These are phyloP conservation scores for Coendou prehensilis DNA, from an alignment of 2,797 vertebrate genomes.

Conservation along the genomic window DNA sequence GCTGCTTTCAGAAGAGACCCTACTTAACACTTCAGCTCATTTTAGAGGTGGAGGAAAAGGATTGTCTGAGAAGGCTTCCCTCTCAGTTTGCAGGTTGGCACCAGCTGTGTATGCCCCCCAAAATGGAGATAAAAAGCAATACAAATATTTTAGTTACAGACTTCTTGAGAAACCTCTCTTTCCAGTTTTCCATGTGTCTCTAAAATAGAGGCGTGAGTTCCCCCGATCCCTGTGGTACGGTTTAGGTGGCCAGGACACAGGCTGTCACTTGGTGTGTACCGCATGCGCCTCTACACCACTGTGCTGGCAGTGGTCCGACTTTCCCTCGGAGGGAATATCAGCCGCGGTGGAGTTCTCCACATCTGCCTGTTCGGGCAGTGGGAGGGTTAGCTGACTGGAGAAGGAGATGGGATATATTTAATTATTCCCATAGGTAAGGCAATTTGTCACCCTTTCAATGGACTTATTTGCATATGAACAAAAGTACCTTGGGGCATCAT, in stretches of 20 bases:
- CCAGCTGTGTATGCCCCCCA: not conserved
- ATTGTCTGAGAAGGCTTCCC: not conserved
- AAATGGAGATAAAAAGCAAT: not conserved
- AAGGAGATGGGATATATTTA: not conserved
- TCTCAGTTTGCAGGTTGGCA: not conserved
- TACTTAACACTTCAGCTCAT: not conserved
- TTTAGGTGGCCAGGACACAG: not conserved
- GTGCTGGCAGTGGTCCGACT: not conserved
- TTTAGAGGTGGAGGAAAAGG: slow-evolving; percentile 6
- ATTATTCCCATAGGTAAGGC: not conserved
- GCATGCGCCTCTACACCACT: not conserved
- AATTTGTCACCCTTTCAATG: slow-evolving; percentile 35
- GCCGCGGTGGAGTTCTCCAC: not conserved
- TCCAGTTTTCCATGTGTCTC: not conserved
- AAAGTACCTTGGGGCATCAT: slow-evolving; percentile 29
- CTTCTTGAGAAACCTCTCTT: slow-evolving; percentile 45
- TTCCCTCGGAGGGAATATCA: not conserved
- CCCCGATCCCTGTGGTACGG: not conserved
- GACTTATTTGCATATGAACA: slow-evolving; percentile 41
- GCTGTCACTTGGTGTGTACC: not conserved
- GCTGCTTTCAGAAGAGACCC: not conserved
- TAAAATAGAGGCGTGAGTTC: not conserved
- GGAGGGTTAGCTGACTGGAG: not conserved
- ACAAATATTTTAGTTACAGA: not conserved
- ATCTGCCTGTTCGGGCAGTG: not conserved